Evolutionary conservation across 2,113 vertebrate species (phyloP).

Genomic region (Bos javanicus): DNA sequence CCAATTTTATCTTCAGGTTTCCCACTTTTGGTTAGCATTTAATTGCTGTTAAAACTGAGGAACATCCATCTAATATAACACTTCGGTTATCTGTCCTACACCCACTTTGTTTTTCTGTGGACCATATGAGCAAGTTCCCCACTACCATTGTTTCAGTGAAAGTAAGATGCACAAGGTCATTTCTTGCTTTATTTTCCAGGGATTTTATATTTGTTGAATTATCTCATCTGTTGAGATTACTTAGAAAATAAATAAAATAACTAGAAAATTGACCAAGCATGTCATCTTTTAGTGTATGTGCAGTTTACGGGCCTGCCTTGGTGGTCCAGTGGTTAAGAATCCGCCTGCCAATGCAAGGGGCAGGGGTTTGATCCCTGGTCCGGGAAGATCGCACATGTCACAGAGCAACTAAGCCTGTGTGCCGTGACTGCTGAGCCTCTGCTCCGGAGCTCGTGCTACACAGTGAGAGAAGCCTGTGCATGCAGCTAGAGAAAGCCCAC

Average conservation of each 20-base stretch:
- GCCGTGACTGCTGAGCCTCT: not conserved
- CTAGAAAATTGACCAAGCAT: not conserved
- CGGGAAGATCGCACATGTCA: not conserved
- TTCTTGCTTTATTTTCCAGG: conserved; percentile 22
- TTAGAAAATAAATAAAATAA: conserved; percentile 3
- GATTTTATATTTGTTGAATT: not conserved
- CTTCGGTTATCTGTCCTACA: not conserved
- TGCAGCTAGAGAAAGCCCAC: not conserved
- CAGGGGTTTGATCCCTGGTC: not conserved
- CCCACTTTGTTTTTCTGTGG: not conserved
- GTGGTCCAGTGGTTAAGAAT: not conserved
- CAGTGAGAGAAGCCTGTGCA: not conserved
- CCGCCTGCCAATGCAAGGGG: not conserved
- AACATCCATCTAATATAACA: not conserved
- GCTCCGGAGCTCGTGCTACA: not conserved
- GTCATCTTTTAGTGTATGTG: not conserved
- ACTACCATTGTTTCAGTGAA: not conserved
- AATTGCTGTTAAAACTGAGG: not conserved
- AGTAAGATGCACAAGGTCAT: not conserved
- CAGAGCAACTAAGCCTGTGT: not conserved
- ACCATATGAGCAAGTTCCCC: not conserved
- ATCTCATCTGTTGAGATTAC: not conserved
- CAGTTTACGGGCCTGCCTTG: not conserved
- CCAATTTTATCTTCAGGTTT: not conserved
- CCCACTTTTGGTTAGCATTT: not conserved